These are phyloP conservation scores for Gambusia holbrooki DNA, from an alignment of 2,113 vertebrate genomes.

Conservation along the genomic window DNA sequence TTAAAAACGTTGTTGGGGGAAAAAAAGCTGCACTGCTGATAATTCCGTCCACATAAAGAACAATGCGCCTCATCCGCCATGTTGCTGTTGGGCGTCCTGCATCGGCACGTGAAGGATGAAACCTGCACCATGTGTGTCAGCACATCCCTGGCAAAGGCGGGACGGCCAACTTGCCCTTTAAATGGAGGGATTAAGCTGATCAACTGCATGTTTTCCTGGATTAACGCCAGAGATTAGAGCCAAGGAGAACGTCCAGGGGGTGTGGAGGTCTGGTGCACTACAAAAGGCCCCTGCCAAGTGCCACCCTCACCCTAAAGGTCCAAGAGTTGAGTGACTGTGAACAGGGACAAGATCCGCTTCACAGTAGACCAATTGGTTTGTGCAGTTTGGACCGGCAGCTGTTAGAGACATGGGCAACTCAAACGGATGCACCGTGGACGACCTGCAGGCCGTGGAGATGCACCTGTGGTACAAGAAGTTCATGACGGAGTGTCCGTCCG, in stretches of 20 bases:
- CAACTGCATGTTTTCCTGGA: conserved; percentile 54
- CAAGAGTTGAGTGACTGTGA: conserved; percentile 77
- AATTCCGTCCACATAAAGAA: conserved; percentile 7
- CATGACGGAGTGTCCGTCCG: conserved; percentile 91
- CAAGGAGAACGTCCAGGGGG: conserved; percentile 44
- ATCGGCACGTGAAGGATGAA: conserved; percentile 41
- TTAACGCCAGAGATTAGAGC: conserved; percentile 70
- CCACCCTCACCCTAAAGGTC: conserved; percentile 24
- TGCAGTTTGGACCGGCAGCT: not conserved
- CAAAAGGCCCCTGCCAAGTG: conserved; percentile 55
- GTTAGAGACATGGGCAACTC: conserved; percentile 84
- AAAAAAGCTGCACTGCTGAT: not conserved
- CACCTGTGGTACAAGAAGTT: conserved; percentile 97
- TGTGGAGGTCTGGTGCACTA: conserved; percentile 44
- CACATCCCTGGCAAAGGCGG: conserved; percentile 41
- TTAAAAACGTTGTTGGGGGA: too few species aligned
- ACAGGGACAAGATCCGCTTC: conserved; percentile 64
- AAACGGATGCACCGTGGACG: conserved; percentile 84
- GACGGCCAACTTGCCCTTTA: conserved; percentile 42
- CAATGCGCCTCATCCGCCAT: conserved; percentile 7
- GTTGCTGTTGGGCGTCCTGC: not conserved
- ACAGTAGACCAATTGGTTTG: conserved; percentile 73
- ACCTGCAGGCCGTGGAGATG: conserved; percentile 90
- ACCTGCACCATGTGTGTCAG: conserved; percentile 49
- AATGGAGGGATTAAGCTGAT: conserved; percentile 58